phyloP scores from a whole-genome alignment of 35 echinoderm and acorn worm genomes.

The Apostichopus japonicus region DNA sequence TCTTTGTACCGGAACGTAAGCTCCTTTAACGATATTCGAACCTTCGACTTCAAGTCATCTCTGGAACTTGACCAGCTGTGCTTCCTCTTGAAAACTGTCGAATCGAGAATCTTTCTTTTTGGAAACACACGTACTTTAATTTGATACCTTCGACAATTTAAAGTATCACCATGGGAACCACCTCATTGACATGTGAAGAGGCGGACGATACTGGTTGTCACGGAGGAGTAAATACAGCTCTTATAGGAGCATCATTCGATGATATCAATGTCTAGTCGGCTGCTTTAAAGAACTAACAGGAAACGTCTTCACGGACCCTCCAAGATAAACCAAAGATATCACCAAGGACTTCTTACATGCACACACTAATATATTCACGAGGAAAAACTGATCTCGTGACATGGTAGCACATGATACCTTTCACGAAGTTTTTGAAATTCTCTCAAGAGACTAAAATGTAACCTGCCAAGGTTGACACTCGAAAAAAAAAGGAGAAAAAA shows the following conservation, averaged over 20 bases:
- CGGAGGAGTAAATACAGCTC: neutral
- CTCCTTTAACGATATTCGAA: neutral
- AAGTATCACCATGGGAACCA: neutral
- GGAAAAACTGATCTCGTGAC: neutral
- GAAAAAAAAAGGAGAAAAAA: too few relatives aligned
- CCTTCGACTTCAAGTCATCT: neutral
- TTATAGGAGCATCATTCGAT: neutral
- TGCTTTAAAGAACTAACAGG: neutral
- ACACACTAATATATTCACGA: neutral
- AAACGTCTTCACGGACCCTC: neutral
- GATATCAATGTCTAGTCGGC: neutral
- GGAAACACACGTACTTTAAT: neutral
- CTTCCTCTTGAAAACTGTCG: neutral
- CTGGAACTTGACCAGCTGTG: neutral
- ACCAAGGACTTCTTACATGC: neutral
- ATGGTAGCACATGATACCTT: neutral
- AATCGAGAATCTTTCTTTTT: neutral
- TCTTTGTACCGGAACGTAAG: neutral
- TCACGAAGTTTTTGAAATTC: neutral
- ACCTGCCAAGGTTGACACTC: too few relatives aligned
- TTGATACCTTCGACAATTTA: neutral
- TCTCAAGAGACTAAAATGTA: too few relatives aligned
- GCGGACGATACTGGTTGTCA: neutral
- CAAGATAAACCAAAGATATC: neutral
- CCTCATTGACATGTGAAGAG: neutral